Conservation (phyloP, 2,888 invertebrate species). For the Trichopoda pennipes region DNA sequence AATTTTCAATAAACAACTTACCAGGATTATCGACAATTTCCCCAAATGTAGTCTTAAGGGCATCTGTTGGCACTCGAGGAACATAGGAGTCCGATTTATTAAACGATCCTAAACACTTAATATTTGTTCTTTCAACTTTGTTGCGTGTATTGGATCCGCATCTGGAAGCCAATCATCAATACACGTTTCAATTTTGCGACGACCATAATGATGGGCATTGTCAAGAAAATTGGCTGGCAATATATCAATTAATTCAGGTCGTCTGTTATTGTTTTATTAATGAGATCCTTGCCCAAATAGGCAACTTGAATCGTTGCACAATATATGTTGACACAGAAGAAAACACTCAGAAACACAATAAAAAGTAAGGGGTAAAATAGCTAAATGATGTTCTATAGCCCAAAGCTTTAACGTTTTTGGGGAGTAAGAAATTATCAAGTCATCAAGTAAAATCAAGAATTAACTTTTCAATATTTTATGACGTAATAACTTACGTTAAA, state of each 20-base stretch:
- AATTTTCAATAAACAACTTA: slow-evolving; percentile 76
- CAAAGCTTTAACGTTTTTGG: no score
- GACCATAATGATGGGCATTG: slow-evolving; percentile 95
- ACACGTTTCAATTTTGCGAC: slow-evolving; percentile 93
- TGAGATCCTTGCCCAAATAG: slow-evolving; percentile 91
- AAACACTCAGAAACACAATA: slow-evolving; percentile 89
- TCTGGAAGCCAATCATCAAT: slow-evolving; percentile 90
- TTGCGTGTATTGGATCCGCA: slow-evolving; percentile 89
- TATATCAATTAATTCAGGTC: slow-evolving; percentile 91
- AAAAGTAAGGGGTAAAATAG: slow-evolving; percentile 89
- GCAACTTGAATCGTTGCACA: slow-evolving; percentile 96
- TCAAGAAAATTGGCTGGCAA: slow-evolving; percentile 88
- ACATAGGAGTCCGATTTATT: slow-evolving; percentile 83
- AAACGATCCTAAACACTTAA: slow-evolving; percentile 96
- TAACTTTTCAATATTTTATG: no score
- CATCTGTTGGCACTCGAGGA: slow-evolving; percentile 88
- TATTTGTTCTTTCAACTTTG: slow-evolving; percentile 92
- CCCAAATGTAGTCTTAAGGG: slow-evolving; percentile 86
- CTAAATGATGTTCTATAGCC: slow-evolving; percentile 83
- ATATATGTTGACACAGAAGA: slow-evolving; percentile 89
- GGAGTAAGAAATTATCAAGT: no score
- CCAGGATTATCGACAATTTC: slow-evolving; percentile 89
- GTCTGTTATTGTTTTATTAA: slow-evolving; percentile 94
- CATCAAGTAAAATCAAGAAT: no score
- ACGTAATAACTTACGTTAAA: no score